phyloP scores from a whole-genome alignment of 2,797 vertebrate genomes.

The Pitangus sulphuratus region DNA sequence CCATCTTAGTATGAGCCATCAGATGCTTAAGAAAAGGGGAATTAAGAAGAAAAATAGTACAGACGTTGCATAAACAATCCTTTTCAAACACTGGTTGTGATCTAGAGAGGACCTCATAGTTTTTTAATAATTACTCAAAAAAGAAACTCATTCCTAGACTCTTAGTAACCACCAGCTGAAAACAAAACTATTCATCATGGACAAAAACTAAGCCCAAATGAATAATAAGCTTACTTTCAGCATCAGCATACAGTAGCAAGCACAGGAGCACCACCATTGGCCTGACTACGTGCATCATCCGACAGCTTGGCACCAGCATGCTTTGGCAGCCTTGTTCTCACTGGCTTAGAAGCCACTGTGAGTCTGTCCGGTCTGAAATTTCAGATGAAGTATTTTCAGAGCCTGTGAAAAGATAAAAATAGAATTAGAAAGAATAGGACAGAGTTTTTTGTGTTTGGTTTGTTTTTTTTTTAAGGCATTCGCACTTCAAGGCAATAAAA shows the following conservation, averaged over 20 bases:
- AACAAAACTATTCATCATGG: constrained; percentile 53
- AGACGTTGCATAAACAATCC: constrained; percentile 54
- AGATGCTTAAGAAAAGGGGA: constrained; percentile 30
- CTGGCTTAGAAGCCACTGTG: constrained; percentile 85
- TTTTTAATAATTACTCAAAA: constrained; percentile 64
- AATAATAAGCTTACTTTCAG: constrained; percentile 88
- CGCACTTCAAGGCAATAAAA: background rate
- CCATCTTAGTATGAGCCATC: background rate
- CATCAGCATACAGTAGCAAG: constrained; percentile 85
- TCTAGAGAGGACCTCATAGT: constrained; percentile 39
- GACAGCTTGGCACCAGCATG: constrained; percentile 90
- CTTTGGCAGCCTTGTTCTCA: constrained; percentile 85
- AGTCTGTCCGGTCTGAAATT: constrained; percentile 86
- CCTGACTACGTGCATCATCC: constrained; percentile 87
- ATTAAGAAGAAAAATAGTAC: constrained; percentile 34
- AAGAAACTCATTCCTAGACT: constrained; percentile 49
- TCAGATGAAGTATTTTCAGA: constrained; percentile 91
- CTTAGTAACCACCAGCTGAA: constrained; percentile 50
- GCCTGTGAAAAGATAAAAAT: constrained; percentile 80
- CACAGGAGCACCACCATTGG: constrained; percentile 86
- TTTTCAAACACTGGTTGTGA: constrained; percentile 42
- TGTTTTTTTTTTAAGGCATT: background rate
- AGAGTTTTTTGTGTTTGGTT: background rate
- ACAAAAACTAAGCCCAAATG: constrained; percentile 16
- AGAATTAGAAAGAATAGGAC: background rate